Conservation (phyloP, 2,888 invertebrate species). For the Villa cingulata region DNA sequence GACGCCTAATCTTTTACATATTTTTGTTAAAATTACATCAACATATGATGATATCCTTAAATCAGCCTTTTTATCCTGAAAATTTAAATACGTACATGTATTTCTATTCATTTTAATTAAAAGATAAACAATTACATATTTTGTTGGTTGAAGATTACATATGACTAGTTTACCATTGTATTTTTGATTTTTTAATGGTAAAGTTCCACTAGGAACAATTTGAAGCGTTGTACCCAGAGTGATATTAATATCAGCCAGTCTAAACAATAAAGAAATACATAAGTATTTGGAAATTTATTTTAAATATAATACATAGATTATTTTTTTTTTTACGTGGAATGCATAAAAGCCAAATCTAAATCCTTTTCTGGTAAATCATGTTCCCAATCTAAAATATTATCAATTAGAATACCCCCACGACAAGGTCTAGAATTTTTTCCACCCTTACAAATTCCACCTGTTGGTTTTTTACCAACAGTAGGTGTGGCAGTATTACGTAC, state of each 20-base stretch:
- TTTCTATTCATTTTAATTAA: not conserved
- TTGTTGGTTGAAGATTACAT: slow-evolving; percentile 94
- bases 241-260: slow-evolving; percentile 83
- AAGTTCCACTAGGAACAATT: slow-evolving; percentile 90
- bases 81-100: no score
- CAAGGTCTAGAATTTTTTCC: slow-evolving; percentile 54
- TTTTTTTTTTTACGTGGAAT: slow-evolving; percentile 44
- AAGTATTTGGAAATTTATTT: not conserved
- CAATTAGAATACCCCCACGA: slow-evolving; percentile 77
- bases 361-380: slow-evolving; percentile 81
- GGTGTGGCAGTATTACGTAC: slow-evolving; percentile 60
- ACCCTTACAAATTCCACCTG: slow-evolving; percentile 52
- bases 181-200: slow-evolving; percentile 74
- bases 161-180: slow-evolving; percentile 81
- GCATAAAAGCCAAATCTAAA: slow-evolving; percentile 66
- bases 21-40: slow-evolving; percentile 61
- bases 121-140: slow-evolving; percentile 75
- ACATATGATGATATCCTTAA: slow-evolving; percentile 79
- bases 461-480: slow-evolving; percentile 63
- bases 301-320: no score
- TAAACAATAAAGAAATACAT: slow-evolving; percentile 30
- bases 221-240: slow-evolving; percentile 95
- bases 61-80: slow-evolving; percentile 79
- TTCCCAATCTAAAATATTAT: slow-evolving; percentile 96
- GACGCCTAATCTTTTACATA: slow-evolving; percentile 60